phyloP scores from a whole-genome alignment of 2,888 invertebrate species.

The Mycalesis mineus region DNA sequence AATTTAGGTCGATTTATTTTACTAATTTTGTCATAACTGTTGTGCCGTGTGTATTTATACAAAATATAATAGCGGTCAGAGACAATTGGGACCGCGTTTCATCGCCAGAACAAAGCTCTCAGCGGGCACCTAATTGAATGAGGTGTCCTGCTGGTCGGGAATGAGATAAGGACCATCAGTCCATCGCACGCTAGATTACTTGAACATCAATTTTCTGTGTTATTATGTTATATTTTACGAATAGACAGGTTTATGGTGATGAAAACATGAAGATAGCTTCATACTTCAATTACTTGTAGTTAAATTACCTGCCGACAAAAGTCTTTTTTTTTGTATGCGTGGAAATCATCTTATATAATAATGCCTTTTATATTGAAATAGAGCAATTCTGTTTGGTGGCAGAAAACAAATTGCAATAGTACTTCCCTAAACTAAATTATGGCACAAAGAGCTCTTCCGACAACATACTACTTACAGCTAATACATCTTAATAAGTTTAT shows the following conservation, averaged over 20 bases:
- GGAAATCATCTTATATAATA: too few relatives aligned
- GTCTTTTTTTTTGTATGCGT: too few relatives aligned
- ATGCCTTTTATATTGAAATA: too few relatives aligned
- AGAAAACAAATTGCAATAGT: too few relatives aligned
- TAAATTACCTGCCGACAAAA: too few relatives aligned
- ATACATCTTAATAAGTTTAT: too few relatives aligned
- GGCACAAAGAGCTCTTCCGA: too few relatives aligned
- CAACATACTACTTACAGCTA: too few relatives aligned
- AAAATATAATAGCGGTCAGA: neutral
- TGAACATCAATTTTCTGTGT: neutral
- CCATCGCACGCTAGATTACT: constrained; percentile 13
- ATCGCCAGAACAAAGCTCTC: constrained; percentile 14
- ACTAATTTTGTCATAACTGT: too few relatives aligned
- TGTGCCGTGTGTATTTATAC: neutral
- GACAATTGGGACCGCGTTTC: constrained; percentile 1
- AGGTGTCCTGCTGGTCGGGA: constrained; percentile 32
- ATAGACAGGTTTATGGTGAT: neutral
- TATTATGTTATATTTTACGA: neutral
- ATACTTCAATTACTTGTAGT: neutral
- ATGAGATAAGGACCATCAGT: constrained; percentile 26
- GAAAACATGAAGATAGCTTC: neutral
- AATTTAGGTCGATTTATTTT: too few relatives aligned
- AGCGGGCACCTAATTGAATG: constrained; percentile 27
- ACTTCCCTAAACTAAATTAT: too few relatives aligned
- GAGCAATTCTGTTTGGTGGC: too few relatives aligned